These are phyloP conservation scores for Oreochromis mossambicus DNA, from an alignment of 2,797 vertebrate genomes.

Conservation along the genomic window DNA sequence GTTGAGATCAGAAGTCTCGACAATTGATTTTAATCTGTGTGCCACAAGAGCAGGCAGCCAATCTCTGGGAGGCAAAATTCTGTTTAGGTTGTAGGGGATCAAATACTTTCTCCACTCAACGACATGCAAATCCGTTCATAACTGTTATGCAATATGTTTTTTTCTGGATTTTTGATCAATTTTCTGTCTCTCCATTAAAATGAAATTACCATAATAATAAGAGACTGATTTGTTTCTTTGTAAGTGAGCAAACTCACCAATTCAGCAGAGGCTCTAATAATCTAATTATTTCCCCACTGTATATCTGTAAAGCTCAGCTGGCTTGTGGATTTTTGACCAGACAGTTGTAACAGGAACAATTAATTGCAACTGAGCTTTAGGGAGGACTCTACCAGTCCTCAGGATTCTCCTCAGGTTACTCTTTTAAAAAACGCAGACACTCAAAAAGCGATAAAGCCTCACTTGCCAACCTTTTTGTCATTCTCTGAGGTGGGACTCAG, in stretches of 20 bases:
- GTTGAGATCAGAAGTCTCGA: neutral
- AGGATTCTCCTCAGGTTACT: neutral
- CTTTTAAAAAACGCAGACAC: neutral
- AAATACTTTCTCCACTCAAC: neutral
- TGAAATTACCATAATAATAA: neutral
- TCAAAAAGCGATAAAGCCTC: neutral
- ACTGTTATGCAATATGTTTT: neutral
- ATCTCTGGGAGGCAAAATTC: neutral
- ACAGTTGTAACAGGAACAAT: neutral
- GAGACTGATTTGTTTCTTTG: neutral
- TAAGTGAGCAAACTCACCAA: neutral
- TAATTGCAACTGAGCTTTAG: neutral
- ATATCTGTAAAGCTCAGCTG: neutral
- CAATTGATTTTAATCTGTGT: neutral
- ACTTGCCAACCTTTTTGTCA: slow-evolving; percentile 87
- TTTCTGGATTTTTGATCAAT: neutral
- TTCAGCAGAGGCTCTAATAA: neutral
- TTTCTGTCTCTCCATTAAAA: neutral
- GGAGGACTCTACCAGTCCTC: neutral
- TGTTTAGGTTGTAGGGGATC: neutral
- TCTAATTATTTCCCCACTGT: neutral
- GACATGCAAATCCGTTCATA: neutral
- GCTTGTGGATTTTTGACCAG: neutral
- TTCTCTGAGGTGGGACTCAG: slow-evolving; percentile 94
- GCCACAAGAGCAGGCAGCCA: neutral